phyloP scores from a whole-genome alignment of 2,888 invertebrate genomes.

The Brachypalpus laphriformis region DNA sequence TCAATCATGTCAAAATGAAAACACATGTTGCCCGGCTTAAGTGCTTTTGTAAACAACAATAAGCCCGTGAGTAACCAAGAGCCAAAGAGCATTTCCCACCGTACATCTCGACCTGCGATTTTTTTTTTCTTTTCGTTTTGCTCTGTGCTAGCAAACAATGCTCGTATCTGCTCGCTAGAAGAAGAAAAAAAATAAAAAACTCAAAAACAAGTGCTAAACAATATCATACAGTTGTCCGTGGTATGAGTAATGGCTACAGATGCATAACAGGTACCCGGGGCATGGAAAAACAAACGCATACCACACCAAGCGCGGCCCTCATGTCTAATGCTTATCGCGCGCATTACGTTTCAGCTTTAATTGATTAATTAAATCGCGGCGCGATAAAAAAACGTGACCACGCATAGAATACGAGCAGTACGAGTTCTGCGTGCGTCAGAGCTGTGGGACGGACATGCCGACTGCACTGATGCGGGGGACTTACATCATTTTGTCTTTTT shows the following conservation, averaged over 20 bases:
- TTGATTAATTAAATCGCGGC: constrained; percentile 65
- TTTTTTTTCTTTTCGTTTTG: neutral
- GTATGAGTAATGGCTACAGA: constrained; percentile 19
- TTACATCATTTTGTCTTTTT: constrained; percentile 17
- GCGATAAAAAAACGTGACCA: constrained; percentile 61
- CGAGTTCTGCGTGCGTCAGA: constrained; percentile 6
- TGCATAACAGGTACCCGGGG: constrained; percentile 36
- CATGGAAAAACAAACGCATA: constrained; percentile 1
- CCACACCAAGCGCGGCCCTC: constrained; percentile 6
- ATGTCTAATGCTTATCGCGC: constrained; percentile 55
- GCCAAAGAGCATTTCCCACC: constrained; percentile 44
- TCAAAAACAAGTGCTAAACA: constrained; percentile 43
- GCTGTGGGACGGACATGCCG: neutral
- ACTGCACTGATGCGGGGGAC: neutral
- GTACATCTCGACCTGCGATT: constrained; percentile 10
- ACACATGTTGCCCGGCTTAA: constrained; percentile 62
- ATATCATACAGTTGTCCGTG: constrained; percentile 17
- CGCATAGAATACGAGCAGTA: neutral
- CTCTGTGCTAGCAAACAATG: neutral
- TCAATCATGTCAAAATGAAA: constrained; percentile 60
- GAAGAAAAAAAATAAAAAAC: constrained; percentile 9
- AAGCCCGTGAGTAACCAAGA: constrained; percentile 24
- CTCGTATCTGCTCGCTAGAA: neutral
- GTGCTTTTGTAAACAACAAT: constrained; percentile 65
- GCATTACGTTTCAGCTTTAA: constrained; percentile 51